Percentiles rank a stretch among this genome's conserved stretches.
Conservation (phyloP, 2,888 invertebrate genomes). For the Lithophane leautieri region DNA sequence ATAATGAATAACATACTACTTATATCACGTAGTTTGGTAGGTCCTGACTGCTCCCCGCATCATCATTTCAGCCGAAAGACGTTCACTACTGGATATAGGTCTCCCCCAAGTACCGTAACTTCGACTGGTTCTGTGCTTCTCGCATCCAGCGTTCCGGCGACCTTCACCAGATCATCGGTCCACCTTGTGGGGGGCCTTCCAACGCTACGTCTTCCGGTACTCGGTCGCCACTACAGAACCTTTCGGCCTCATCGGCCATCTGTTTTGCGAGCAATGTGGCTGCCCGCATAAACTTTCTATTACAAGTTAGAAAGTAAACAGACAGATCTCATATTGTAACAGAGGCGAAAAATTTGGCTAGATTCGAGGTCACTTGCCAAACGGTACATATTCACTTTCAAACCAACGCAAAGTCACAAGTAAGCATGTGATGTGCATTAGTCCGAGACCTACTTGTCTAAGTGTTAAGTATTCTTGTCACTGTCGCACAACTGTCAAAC, state of each 20-base stretch:
- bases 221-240: too few relatives aligned
- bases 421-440: constrained; percentile 5
- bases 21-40: background rate
- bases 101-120: too few relatives aligned
- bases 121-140: too few relatives aligned
- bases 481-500: background rate
- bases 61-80: background rate
- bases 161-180: too few relatives aligned
- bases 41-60: background rate
- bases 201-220: too few relatives aligned
- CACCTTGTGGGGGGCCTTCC: too few relatives aligned
- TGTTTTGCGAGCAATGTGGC: too few relatives aligned
- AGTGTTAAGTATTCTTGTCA: background rate
- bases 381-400: constrained; percentile 47
- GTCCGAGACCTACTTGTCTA: background rate
- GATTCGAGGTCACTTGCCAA: constrained; percentile 44
- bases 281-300: constrained; percentile 37
- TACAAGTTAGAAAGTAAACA: constrained; percentile 52
- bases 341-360: constrained; percentile 12
- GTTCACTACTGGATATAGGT: too few relatives aligned
- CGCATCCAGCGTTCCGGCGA: too few relatives aligned
- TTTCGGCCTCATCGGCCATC: too few relatives aligned
- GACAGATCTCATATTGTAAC: constrained; percentile 8
- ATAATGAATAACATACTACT: background rate
- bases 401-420: background rate